These are phyloP conservation scores for Oreochromis aureus DNA, from an alignment of 2,113 vertebrate species.

Conservation along the genomic window DNA sequence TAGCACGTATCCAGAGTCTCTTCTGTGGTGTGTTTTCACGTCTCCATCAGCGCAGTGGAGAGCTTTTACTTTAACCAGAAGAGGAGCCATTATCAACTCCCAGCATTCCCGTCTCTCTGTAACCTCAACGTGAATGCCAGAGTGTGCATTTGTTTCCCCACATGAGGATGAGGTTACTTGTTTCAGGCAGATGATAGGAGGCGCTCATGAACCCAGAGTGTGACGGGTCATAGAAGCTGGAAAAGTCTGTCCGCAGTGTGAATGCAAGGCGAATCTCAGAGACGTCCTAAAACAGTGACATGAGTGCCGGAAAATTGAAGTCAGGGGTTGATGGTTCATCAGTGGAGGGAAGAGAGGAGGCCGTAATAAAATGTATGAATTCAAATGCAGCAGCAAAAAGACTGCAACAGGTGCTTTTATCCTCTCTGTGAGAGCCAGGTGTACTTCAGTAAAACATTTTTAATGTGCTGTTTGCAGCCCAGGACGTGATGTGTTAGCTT, in stretches of 20 bases:
- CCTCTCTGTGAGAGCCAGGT: not conserved
- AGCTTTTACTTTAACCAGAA: not conserved
- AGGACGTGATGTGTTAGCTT: not conserved
- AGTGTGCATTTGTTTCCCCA: not conserved
- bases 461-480: not conserved
- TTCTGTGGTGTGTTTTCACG: not conserved
- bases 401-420: not conserved
- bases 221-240: not conserved
- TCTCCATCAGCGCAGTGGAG: not conserved
- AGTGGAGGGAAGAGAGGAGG: not conserved
- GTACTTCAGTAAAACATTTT: not conserved
- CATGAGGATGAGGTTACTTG: not conserved
- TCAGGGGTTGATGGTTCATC: constrained; percentile 1
- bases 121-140: not conserved
- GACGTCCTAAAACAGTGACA: not conserved
- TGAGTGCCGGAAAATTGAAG: not conserved
- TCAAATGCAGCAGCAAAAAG: not conserved
- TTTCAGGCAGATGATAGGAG: not conserved
- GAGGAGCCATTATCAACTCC: not conserved
- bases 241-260: not conserved
- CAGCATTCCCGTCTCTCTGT: not conserved
- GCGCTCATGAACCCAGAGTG: not conserved
- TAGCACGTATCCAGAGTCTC: not conserved
- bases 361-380: not conserved
- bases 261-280: not conserved